These are phyloP conservation scores for Helogale parvula DNA, from an alignment of 2,113 vertebrate genomes.

Conservation along the genomic window DNA sequence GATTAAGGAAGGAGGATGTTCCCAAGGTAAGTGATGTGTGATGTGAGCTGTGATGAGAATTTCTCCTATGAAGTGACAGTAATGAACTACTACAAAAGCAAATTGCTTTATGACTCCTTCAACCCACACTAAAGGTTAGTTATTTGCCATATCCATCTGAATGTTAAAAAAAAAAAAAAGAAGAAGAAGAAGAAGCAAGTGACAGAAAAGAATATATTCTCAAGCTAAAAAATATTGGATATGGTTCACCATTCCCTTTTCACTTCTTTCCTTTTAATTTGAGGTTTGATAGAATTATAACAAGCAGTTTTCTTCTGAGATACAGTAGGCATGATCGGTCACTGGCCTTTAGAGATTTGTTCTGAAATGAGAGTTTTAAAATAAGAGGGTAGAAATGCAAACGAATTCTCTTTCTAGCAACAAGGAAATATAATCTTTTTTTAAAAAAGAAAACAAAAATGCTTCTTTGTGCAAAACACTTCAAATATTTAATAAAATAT, in stretches of 20 bases:
- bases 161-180: neutral
- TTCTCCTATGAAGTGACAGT: neutral
- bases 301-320: neutral
- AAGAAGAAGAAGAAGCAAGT: neutral
- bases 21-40: neutral
- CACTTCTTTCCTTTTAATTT: neutral
- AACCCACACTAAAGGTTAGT: neutral
- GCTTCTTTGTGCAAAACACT: neutral
- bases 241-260: neutral
- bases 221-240: neutral
- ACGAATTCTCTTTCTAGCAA: neutral
- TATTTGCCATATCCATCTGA: neutral
- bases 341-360: neutral
- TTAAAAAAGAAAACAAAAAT: neutral
- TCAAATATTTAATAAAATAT: conserved; percentile 2
- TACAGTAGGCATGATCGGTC: neutral
- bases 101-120: neutral
- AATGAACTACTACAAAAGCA: neutral
- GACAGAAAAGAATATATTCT: neutral
- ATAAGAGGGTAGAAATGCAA: neutral
- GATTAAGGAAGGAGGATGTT: neutral
- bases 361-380: conserved; percentile 32
- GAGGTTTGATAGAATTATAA: neutral
- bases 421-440: neutral
- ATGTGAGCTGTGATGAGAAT: neutral